phyloP scores from a whole-genome alignment of 2,113 vertebrate genomes.

The Panurus biarmicus region DNA sequence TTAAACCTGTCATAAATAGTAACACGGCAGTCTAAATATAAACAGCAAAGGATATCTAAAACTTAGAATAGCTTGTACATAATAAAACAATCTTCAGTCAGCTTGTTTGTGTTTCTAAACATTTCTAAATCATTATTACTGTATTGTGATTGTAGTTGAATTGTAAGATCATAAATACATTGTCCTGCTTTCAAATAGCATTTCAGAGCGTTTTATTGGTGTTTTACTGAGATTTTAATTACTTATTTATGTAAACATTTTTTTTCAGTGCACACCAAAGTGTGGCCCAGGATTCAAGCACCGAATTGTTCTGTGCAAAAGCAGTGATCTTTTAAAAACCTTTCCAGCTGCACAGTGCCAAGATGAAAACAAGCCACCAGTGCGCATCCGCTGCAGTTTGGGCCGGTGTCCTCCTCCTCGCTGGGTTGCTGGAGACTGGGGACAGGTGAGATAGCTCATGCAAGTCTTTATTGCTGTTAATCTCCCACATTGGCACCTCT shows the following conservation, averaged over 20 bases:
- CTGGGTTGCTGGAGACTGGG: conserved; percentile 97
- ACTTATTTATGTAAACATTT: neutral
- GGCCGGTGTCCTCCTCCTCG: conserved; percentile 92
- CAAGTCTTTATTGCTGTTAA: neutral
- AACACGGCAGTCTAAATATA: neutral
- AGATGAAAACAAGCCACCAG: conserved; percentile 85
- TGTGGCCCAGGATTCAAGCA: conserved; percentile 96
- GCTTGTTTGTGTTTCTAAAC: neutral
- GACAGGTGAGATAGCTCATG: conserved; percentile 77
- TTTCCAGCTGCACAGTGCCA: conserved; percentile 85
- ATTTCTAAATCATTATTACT: neutral
- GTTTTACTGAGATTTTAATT: neutral
- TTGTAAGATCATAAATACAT: neutral
- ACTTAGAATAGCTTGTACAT: neutral
- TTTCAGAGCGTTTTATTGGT: neutral
- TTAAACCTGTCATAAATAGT: neutral
- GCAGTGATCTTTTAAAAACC: conserved; percentile 90
- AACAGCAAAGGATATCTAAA: neutral
- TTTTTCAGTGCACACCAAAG: conserved; percentile 86
- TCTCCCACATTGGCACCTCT: neutral
- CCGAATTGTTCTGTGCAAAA: conserved; percentile 94
- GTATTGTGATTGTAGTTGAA: neutral
- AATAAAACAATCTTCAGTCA: neutral
- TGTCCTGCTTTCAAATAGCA: neutral
- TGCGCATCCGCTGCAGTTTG: conserved; percentile 89